Evolutionary conservation across 2,888 invertebrate genomes (phyloP).

Genomic region (Stomorhina lunata): DNA sequence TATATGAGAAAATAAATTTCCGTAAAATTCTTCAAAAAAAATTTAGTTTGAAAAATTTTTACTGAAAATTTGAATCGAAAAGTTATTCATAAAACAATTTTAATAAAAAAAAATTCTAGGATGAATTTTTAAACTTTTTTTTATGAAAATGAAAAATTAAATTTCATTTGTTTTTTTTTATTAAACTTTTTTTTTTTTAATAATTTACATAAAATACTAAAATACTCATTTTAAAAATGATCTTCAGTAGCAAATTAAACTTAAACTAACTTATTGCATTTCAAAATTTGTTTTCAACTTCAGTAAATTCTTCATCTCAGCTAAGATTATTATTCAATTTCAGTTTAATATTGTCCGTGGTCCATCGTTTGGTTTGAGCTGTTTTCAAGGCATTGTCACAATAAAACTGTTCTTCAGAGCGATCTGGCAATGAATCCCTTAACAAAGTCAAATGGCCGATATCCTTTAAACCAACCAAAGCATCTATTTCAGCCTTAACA

Average conservation of each 20-base stretch:
- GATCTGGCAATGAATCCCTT: slow-evolving; percentile 73
- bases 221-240: no score
- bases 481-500: slow-evolving; percentile 76
- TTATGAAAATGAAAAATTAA: no score
- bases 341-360: slow-evolving; percentile 77
- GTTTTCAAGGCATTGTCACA: slow-evolving; percentile 85
- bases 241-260: not conserved
- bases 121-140: no score
- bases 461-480: slow-evolving; percentile 77
- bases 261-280: not conserved
- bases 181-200: no score
- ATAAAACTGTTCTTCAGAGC: slow-evolving; percentile 85
- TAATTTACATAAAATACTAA: no score
- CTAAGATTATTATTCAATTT: slow-evolving; percentile 70
- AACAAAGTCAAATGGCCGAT: slow-evolving; percentile 74
- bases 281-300: not conserved
- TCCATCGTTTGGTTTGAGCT: slow-evolving; percentile 77
- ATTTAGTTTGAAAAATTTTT: no score
- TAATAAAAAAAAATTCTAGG: no score
- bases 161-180: no score
- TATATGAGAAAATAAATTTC: no score
- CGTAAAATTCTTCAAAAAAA: no score
- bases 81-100: no score
- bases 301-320: not conserved
- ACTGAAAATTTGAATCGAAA: no score